Evolutionary conservation across 30 jellyfish, hydroid and myxozoan genomes (phyloP).

Genomic region (Catostylus mosaicus): DNA sequence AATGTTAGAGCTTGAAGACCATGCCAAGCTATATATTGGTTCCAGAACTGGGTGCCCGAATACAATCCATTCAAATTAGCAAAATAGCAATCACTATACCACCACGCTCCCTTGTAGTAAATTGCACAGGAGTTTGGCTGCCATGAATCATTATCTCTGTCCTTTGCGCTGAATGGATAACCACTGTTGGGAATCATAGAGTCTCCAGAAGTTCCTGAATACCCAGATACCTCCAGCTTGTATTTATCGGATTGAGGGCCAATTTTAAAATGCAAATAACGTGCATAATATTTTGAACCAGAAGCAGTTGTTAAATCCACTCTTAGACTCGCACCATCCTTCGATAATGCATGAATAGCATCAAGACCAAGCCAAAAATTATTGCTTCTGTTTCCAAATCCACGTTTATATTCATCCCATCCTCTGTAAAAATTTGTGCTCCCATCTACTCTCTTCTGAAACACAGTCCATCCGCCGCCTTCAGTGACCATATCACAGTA

Average conservation of each 20-base stretch:
- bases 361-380: slow-evolving; percentile 20
- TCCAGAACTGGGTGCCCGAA: neutral
- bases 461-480: slow-evolving; percentile 31
- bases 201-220: slow-evolving; percentile 26
- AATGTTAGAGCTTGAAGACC: neutral
- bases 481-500: slow-evolving; percentile 17
- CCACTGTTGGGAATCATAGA: neutral
- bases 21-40: neutral
- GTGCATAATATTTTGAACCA: neutral
- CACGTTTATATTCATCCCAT: slow-evolving; percentile 11
- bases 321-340: neutral
- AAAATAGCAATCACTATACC: neutral
- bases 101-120: neutral
- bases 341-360: slow-evolving; percentile 15
- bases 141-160: slow-evolving; percentile 2
- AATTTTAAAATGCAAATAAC: slow-evolving; percentile 2
- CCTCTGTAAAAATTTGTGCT: slow-evolving; percentile 2
- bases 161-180: neutral
- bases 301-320: neutral
- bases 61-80: neutral
- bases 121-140: neutral
- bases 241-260: slow-evolving; percentile 6
- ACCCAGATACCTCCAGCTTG: slow-evolving; percentile 11
- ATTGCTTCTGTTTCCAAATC: slow-evolving; percentile 7
- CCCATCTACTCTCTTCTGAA: slow-evolving; percentile 19